Percentiles rank a stretch among this genome's conserved stretches.
phyloP scores from a whole-genome alignment of 2,888 invertebrate species.

The Lumbricus terrestris region DNA sequence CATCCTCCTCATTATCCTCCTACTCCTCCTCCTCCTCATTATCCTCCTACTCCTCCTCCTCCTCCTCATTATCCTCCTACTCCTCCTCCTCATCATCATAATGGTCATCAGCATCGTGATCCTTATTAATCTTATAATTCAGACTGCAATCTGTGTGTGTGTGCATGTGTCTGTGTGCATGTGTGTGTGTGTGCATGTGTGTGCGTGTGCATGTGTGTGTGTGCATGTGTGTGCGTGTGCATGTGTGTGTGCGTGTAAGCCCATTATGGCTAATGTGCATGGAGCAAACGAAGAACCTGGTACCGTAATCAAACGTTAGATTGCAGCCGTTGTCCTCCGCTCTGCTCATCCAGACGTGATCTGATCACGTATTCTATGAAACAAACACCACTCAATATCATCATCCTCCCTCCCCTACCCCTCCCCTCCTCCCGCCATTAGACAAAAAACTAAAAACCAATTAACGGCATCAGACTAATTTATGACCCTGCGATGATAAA shows the following conservation, averaged over 20 bases:
- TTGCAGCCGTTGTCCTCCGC: neutral
- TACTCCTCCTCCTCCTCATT: no score
- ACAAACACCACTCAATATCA: neutral
- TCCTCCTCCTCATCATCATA: no score
- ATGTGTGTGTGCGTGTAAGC: neutral
- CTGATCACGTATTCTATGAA: no score
- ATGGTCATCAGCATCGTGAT: neutral
- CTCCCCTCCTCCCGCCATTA: neutral
- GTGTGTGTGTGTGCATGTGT: no score
- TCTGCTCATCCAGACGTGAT: neutral
- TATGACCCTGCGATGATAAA: neutral
- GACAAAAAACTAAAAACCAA: neutral
- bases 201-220: no score
- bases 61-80: no score
- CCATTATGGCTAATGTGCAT: neutral
- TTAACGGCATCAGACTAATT: constrained; percentile 12
- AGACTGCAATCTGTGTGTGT: no score
- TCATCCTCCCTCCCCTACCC: neutral
- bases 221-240: neutral
- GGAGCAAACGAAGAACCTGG: neutral
- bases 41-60: no score
- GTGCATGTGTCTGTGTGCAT: no score
- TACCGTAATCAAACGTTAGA: neutral
- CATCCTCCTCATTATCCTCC: no score
- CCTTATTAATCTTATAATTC: neutral